Conservation (phyloP, 53 echinoderm and acorn worm genomes). For the Henricia sp. region DNA sequence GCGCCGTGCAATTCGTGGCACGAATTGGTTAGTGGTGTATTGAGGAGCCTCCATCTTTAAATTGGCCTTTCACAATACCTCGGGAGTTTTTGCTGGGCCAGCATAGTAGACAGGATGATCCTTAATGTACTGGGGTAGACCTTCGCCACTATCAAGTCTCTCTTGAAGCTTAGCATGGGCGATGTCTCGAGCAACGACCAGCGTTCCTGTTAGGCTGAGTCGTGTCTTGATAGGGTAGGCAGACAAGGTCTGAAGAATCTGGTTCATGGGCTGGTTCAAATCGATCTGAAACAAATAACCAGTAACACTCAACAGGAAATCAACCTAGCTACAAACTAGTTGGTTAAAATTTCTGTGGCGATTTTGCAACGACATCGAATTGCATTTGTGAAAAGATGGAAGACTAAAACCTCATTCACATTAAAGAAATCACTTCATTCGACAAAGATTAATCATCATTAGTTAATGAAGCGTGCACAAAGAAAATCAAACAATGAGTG, state of each 20-base stretch:
- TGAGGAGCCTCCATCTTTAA: no score
- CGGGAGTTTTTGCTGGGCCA: slow-evolving; percentile 97
- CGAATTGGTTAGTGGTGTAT: no score
- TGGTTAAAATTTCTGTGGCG: not conserved
- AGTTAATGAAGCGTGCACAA: no score
- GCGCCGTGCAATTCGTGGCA: no score
- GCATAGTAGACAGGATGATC: slow-evolving; percentile 99
- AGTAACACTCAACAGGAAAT: no score
- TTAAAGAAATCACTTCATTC: no score
- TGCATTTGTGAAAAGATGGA: not conserved
- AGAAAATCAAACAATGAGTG: no score
- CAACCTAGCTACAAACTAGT: not conserved
- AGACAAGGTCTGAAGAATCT: slow-evolving; percentile 65
- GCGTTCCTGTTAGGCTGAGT: slow-evolving; percentile 82
- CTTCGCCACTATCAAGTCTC: slow-evolving; percentile 81
- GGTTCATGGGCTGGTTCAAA: slow-evolving; percentile 89
- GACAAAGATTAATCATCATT: no score
- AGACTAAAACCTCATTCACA: no score
- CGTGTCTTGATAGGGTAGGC: slow-evolving; percentile 87
- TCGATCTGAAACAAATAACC: slow-evolving; percentile 63
- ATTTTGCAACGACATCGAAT: not conserved
- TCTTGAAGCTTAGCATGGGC: slow-evolving; percentile 97
- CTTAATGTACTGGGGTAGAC: slow-evolving; percentile 93
- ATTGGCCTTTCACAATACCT: no score
- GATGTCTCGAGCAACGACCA: slow-evolving; percentile 94